phyloP scores from a whole-genome alignment of 2,888 invertebrate genomes.

The Mellilla xanthometata region DNA sequence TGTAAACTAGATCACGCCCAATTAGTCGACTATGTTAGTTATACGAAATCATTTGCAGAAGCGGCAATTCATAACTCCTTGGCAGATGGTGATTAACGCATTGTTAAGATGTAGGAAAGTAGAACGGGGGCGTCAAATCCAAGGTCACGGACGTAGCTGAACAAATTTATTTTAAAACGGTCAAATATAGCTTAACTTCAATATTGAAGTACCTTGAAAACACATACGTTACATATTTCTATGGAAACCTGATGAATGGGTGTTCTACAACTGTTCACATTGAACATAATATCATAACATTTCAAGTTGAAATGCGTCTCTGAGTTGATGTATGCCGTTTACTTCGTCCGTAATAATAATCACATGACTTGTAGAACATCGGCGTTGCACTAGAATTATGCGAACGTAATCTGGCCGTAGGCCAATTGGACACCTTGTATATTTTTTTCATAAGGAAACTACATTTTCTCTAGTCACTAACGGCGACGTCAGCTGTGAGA shows the following conservation, averaged over 20 bases:
- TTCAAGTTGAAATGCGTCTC: too few relatives aligned
- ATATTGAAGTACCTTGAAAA: slow-evolving; percentile 50
- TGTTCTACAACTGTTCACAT: too few relatives aligned
- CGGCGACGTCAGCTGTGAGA: too few relatives aligned
- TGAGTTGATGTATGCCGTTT: background rate
- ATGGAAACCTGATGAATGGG: too few relatives aligned
- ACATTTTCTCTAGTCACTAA: slow-evolving; percentile 13
- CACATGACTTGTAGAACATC: slow-evolving; percentile 11
- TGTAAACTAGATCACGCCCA: slow-evolving; percentile 10
- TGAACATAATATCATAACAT: too few relatives aligned
- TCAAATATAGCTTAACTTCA: slow-evolving; percentile 50
- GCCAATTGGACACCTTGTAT: slow-evolving; percentile 24
- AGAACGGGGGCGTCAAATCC: slow-evolving; percentile 74
- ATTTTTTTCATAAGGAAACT: slow-evolving; percentile 21
- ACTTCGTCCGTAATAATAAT: slow-evolving; percentile 1
- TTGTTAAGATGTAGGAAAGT: slow-evolving; percentile 75
- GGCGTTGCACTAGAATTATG: slow-evolving; percentile 18
- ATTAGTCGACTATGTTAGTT: slow-evolving; percentile 8
- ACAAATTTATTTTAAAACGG: slow-evolving; percentile 63
- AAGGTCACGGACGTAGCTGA: slow-evolving; percentile 66
- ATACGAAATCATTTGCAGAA: slow-evolving; percentile 33
- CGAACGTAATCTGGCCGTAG: slow-evolving; percentile 22
- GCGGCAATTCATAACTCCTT: slow-evolving; percentile 39
- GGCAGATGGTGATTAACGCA: slow-evolving; percentile 67
- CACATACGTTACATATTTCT: slow-evolving; percentile 41